phyloP scores from a whole-genome alignment of 2,113 vertebrate genomes.

The Illadopsis cleaveri region DNA sequence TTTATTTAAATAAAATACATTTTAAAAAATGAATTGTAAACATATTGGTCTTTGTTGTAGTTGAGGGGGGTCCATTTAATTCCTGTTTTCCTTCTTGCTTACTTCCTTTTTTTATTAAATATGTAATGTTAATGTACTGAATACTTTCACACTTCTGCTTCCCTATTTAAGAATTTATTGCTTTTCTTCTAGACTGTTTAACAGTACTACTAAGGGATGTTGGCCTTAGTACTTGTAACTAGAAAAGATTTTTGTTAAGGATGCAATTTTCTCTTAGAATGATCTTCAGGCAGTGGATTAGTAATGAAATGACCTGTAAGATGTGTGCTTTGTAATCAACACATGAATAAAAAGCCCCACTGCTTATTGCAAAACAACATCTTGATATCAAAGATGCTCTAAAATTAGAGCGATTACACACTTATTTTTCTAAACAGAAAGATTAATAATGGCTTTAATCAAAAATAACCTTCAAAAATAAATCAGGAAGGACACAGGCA shows the following conservation, averaged over 20 bases:
- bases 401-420: slow-evolving; percentile 15
- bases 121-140: neutral
- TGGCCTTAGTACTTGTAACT: neutral
- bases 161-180: neutral
- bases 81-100: neutral
- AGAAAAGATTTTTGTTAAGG: neutral
- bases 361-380: neutral
- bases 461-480: neutral
- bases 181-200: neutral
- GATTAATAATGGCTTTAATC: slow-evolving; percentile 8
- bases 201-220: neutral
- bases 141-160: neutral
- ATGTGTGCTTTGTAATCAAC: neutral
- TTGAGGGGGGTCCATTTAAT: neutral
- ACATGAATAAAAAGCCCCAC: neutral
- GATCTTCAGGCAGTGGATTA: neutral
- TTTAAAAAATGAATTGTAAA: neutral
- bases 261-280: neutral
- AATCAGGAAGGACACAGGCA: neutral
- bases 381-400: slow-evolving; percentile 32
- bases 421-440: slow-evolving; percentile 6
- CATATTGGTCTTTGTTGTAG: accelerated
- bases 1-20: neutral
- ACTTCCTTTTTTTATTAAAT: neutral
- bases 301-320: neutral